A percentile compares a stretch with the other conserved stretches of the same genome.
These are phyloP conservation scores for Harpalus rubripes DNA, from an alignment of 2,888 invertebrate species.

Conservation along the genomic window DNA sequence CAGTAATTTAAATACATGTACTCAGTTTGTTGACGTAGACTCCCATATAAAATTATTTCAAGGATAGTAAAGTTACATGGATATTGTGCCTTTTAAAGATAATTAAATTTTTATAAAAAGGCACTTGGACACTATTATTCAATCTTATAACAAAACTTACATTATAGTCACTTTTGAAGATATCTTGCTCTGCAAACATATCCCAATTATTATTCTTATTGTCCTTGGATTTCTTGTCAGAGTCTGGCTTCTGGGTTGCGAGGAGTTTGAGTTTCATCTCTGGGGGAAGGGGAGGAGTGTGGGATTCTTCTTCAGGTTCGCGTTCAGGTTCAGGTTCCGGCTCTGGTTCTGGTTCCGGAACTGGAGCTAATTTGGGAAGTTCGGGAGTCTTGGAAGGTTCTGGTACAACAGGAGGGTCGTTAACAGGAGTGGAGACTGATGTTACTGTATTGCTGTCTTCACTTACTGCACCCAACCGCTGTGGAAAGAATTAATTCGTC, in stretches of 20 bases:
- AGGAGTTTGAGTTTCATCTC: conserved; percentile 74
- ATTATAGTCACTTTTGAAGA: conserved; percentile 80
- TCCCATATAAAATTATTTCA: too few relatives aligned
- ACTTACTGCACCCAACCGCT: conserved; percentile 80
- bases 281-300: conserved; percentile 76
- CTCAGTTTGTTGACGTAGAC: too few relatives aligned
- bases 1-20: too few relatives aligned
- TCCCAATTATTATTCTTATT: conserved; percentile 87
- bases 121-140: too few relatives aligned
- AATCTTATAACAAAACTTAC: conserved; percentile 71
- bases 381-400: conserved; percentile 41
- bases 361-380: conserved; percentile 53
- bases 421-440: conserved; percentile 71
- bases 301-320: conserved; percentile 75
- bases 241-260: conserved; percentile 73
- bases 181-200: conserved; percentile 95
- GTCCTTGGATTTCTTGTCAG: conserved; percentile 74
- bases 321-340: conserved; percentile 70
- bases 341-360: conserved; percentile 25
- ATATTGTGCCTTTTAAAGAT: too few relatives aligned
- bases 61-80: too few relatives aligned
- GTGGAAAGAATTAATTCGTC: conserved; percentile 64
- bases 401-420: conserved; percentile 68
- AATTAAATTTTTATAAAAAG: too few relatives aligned
- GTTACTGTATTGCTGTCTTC: conserved; percentile 80